Evolutionary conservation across 2,797 vertebrate species (phyloP).

Genomic region (Dicrostonyx torquatus): DNA sequence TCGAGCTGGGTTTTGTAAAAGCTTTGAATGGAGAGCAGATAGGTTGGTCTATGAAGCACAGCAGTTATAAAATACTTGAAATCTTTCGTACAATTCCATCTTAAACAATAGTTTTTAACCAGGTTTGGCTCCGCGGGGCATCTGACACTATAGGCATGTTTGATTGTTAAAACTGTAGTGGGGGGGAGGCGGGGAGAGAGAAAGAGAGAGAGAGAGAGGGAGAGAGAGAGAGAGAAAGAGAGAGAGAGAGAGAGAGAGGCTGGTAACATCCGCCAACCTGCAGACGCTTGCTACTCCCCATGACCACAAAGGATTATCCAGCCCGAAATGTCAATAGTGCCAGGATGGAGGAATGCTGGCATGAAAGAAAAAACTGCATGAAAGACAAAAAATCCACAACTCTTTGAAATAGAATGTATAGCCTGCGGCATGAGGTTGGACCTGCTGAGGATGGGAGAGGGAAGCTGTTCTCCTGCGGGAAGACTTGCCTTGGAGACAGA

Average conservation of each 20-base stretch:
- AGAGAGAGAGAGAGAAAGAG: too few relatives aligned
- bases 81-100: not conserved
- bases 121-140: not conserved
- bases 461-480: not conserved
- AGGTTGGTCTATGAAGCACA: not conserved
- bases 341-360: not conserved
- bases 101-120: not conserved
- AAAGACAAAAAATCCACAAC: not conserved
- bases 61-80: not conserved
- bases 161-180: not conserved
- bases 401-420: not conserved
- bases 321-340: not conserved
- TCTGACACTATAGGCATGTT: not conserved
- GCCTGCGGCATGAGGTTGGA: not conserved
- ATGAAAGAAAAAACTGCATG: not conserved
- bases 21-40: not conserved
- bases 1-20: not conserved
- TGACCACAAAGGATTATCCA: not conserved
- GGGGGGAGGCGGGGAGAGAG: too few relatives aligned
- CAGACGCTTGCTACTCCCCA: not conserved
- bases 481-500: constrained; percentile 18
- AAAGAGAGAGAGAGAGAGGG: too few relatives aligned
- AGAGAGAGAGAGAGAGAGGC: not conserved
- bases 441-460: not conserved
- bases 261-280: not conserved